These are phyloP conservation scores for Shargacucullia verbasci DNA, from an alignment of 2,888 invertebrate species.

Conservation along the genomic window DNA sequence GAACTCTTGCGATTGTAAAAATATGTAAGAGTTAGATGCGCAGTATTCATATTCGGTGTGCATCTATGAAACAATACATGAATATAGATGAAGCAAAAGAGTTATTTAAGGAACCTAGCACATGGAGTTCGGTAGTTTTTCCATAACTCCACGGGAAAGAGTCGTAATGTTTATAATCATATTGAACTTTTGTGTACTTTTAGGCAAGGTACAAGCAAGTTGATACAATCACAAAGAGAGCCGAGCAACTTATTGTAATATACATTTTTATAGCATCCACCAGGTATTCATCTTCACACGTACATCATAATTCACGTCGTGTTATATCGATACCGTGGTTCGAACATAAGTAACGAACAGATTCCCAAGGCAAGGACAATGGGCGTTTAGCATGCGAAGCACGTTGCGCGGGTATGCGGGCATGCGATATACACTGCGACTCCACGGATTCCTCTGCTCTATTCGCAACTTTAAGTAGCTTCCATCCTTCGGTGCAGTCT, in stretches of 20 bases:
- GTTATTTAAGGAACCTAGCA: too few species aligned
- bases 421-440: constrained; percentile 39
- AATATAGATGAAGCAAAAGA: too few species aligned
- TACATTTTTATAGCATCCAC: constrained; percentile 13
- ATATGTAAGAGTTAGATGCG: too few species aligned
- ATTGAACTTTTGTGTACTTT: too few species aligned
- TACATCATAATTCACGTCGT: constrained; percentile 50
- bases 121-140: too few species aligned
- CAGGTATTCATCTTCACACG: constrained; percentile 27
- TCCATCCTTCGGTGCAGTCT: constrained; percentile 12
- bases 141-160: too few species aligned
- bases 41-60: too few species aligned
- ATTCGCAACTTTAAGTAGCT: constrained; percentile 24
- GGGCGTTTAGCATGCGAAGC: constrained; percentile 63
- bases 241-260: not conserved
- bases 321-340: constrained; percentile 44
- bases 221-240: not conserved
- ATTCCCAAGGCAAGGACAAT: constrained; percentile 63
- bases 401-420: constrained; percentile 57
- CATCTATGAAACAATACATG: too few species aligned
- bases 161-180: too few species aligned
- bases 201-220: too few species aligned
- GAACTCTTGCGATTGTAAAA: too few species aligned
- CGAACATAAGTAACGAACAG: constrained; percentile 61
- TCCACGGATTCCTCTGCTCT: constrained; percentile 37